Conservation (phyloP, 2,113 vertebrate genomes). For the Chloroceryle aenea region DNA sequence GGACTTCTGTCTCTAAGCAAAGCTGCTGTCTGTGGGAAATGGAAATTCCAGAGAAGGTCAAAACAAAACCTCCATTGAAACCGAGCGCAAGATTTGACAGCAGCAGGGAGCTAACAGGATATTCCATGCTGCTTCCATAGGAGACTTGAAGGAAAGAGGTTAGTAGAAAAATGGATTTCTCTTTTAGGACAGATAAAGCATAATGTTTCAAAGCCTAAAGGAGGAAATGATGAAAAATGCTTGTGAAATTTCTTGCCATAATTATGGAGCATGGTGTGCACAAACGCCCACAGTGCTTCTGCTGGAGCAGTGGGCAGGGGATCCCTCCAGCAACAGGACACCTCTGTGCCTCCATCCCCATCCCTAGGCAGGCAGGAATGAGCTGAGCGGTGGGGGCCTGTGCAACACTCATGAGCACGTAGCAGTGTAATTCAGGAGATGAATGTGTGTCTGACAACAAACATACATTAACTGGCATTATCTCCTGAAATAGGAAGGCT, state of each 20-base stretch:
- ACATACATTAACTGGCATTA: not conserved
- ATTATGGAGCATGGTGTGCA: not conserved
- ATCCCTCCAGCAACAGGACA: not conserved
- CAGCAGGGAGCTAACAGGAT: not conserved
- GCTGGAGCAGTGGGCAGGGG: not conserved
- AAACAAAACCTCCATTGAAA: not conserved
- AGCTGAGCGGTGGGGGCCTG: not conserved
- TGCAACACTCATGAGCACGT: fast-evolving
- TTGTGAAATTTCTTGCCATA: not conserved
- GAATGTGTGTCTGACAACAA: not conserved
- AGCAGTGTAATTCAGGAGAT: not conserved
- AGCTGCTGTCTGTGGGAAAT: not conserved
- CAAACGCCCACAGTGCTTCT: not conserved
- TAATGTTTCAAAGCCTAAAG: not conserved
- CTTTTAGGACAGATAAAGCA: not conserved
- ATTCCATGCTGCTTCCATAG: not conserved
- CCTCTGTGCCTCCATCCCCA: not conserved
- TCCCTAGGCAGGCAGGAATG: not conserved
- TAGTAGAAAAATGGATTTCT: not conserved
- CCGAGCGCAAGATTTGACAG: not conserved
- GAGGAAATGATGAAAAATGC: not conserved
- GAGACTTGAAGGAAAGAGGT: not conserved
- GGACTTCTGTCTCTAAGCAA: not conserved
- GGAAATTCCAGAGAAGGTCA: not conserved
- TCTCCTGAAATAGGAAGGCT: not conserved